Evolutionary conservation across 2,113 vertebrate genomes (phyloP).

Genomic region (Dicrurus megarhynchus): DNA sequence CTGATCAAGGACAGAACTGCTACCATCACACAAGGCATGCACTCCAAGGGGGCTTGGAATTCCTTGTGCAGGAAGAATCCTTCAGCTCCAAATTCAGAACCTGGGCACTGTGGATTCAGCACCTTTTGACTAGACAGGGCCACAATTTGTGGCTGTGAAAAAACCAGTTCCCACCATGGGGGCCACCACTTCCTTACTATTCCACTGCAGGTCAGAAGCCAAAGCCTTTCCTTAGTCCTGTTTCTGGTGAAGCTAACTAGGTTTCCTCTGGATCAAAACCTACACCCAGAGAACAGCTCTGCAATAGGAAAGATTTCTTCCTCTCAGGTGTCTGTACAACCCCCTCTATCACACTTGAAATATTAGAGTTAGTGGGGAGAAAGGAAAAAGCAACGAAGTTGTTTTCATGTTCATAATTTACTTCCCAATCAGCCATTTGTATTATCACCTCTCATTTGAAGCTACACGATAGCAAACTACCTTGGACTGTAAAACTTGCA

Average conservation of each 20-base stretch:
- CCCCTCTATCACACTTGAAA: background rate
- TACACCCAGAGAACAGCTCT: background rate
- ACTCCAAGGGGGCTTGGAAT: rapidly evolving
- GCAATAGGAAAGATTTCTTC: background rate
- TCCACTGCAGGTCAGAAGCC: background rate
- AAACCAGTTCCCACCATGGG: rapidly evolving
- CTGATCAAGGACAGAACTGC: background rate
- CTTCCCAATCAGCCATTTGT: background rate
- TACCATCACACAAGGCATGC: background rate
- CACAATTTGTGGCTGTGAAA: background rate
- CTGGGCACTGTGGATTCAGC: background rate
- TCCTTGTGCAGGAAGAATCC: background rate
- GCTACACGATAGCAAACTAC: background rate
- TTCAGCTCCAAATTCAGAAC: background rate
- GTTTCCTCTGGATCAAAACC: background rate
- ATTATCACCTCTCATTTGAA: background rate
- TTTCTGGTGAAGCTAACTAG: background rate
- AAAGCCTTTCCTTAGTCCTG: background rate
- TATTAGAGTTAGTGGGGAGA: background rate
- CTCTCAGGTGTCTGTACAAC: background rate
- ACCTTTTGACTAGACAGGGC: background rate
- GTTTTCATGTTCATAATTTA: too few relatives aligned
- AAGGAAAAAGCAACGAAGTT: background rate
- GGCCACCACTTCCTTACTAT: background rate
- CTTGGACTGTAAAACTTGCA: background rate